phyloP scores from a whole-genome alignment of 2,888 invertebrate genomes.

The Cheilosia soror region DNA sequence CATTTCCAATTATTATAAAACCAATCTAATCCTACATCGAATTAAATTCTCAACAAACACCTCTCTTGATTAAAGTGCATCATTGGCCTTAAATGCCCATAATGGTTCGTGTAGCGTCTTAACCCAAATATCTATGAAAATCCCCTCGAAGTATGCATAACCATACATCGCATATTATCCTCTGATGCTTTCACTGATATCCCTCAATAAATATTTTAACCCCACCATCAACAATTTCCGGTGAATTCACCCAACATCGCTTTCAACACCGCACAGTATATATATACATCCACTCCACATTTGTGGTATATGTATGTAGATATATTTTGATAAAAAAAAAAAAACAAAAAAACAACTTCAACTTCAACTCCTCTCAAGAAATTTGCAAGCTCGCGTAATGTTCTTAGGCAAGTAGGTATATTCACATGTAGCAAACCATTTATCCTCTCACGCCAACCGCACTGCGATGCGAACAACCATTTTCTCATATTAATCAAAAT shows the following conservation, averaged over 20 bases:
- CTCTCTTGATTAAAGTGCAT: background rate
- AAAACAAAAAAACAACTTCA: background rate
- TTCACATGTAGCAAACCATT: background rate
- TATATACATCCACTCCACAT: background rate
- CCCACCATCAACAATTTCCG: conserved; percentile 35
- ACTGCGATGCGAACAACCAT: conserved; percentile 15
- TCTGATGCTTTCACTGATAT: background rate
- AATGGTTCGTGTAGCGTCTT: background rate
- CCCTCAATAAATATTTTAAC: conserved; percentile 30
- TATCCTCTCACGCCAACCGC: background rate
- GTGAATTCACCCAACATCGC: conserved; percentile 6
- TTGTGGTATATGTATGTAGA: background rate
- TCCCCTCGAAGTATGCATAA: background rate
- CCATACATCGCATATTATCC: background rate
- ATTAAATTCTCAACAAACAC: background rate
- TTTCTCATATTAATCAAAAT: conserved; percentile 52
- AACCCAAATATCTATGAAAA: conserved; percentile 22
- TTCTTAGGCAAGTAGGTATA: conserved; percentile 18
- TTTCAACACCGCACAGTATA: background rate
- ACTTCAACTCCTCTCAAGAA: background rate
- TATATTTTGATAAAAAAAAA: background rate
- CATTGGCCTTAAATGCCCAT: background rate
- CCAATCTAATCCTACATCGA: too few species aligned
- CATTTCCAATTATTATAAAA: too few species aligned
- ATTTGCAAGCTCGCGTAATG: conserved; percentile 10